These are phyloP conservation scores for Lycia hirtaria DNA, from an alignment of 2,888 invertebrate species.

Conservation along the genomic window DNA sequence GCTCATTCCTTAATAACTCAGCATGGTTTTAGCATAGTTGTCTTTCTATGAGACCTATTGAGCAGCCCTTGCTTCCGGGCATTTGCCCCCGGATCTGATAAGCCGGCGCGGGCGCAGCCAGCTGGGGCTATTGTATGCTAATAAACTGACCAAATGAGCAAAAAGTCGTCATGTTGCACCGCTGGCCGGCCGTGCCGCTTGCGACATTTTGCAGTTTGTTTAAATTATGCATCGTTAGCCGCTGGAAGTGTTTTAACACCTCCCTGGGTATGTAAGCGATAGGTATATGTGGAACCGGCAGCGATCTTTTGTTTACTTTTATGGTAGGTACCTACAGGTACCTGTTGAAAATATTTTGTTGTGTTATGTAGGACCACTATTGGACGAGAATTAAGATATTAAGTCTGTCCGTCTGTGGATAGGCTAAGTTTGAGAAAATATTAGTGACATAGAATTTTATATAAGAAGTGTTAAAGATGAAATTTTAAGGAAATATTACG, in stretches of 20 bases:
- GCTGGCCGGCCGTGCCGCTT: constrained; percentile 2
- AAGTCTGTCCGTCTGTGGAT: too few species aligned
- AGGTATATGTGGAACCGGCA: not conserved
- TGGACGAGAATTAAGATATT: too few species aligned
- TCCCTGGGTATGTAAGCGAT: not conserved
- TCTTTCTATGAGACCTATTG: not conserved
- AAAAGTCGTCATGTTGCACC: constrained; percentile 27
- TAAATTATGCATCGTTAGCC: constrained; percentile 29
- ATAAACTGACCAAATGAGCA: constrained; percentile 42
- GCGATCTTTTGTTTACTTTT: not conserved
- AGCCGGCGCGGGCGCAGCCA: constrained; percentile 37
- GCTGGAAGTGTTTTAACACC: constrained; percentile 22
- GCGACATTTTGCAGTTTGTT: constrained; percentile 18
- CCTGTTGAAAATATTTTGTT: too few species aligned
- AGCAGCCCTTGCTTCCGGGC: constrained; percentile 7
- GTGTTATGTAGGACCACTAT: too few species aligned
- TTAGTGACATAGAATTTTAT: too few species aligned
- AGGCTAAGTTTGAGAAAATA: too few species aligned
- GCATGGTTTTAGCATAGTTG: too few species aligned
- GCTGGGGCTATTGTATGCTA: constrained; percentile 69
- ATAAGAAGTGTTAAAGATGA: too few species aligned
- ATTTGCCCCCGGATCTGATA: constrained; percentile 11
- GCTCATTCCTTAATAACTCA: too few species aligned
- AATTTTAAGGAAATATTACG: too few species aligned
- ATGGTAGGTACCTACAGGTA: too few species aligned